These are phyloP conservation scores for Apantesis nais DNA, from an alignment of 2,888 invertebrate genomes.

Conservation along the genomic window DNA sequence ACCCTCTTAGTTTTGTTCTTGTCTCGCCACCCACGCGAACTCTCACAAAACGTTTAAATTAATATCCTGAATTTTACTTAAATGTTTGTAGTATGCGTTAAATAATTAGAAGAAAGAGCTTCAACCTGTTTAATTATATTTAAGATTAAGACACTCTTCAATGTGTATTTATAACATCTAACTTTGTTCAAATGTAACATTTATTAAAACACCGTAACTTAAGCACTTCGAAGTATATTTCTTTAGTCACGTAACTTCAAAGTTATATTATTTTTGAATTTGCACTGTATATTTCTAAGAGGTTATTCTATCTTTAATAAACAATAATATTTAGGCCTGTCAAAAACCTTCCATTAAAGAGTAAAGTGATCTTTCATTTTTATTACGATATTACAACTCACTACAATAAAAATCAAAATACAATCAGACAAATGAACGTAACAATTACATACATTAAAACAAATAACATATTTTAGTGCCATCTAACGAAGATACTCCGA, in stretches of 20 bases:
- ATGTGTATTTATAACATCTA: background rate
- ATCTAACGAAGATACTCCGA: no score
- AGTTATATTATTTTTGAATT: background rate
- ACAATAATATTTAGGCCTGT: no score
- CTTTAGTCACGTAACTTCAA: background rate
- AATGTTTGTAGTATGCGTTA: background rate
- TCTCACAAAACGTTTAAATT: background rate
- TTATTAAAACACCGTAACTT: background rate
- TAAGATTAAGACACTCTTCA: background rate
- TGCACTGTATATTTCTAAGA: background rate
- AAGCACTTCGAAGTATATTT: background rate
- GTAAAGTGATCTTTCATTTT: no score
- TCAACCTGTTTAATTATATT: background rate
- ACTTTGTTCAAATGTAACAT: background rate
- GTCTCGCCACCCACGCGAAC: background rate
- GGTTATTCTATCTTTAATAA: background rate
- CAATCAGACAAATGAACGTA: no score
- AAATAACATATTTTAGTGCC: no score
- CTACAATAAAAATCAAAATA: no score
- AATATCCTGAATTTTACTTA: background rate
- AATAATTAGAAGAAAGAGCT: slow-evolving; percentile 2
- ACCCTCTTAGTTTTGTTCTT: background rate
- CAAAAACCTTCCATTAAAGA: no score
- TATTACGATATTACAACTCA: no score
- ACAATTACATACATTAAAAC: no score